Evolutionary conservation across 2,797 vertebrate species (phyloP).

Genomic region (Moxostoma hubbsi): DNA sequence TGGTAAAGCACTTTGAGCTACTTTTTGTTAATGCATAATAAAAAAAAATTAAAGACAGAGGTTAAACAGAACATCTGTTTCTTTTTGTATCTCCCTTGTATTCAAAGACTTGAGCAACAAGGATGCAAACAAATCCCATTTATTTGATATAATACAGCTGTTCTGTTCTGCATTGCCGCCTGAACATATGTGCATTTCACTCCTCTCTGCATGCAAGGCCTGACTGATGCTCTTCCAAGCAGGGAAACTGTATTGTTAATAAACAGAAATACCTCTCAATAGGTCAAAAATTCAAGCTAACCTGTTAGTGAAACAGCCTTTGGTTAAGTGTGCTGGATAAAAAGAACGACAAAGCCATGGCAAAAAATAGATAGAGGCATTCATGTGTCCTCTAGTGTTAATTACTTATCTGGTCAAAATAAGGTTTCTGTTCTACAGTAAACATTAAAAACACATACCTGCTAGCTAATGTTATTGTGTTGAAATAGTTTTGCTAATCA

Average conservation of each 20-base stretch:
- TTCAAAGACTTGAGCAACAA: background rate
- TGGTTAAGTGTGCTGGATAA: background rate
- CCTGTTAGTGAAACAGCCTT: background rate
- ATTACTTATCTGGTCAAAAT: constrained; percentile 14
- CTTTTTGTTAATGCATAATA: background rate
- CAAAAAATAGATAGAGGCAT: background rate
- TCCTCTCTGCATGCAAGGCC: background rate
- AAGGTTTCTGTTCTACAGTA: background rate
- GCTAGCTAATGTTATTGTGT: no score
- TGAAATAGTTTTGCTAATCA: no score
- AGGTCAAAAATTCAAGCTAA: constrained; percentile 2
- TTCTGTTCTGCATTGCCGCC: background rate
- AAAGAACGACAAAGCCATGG: background rate
- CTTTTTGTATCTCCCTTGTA: background rate
- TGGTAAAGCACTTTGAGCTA: background rate
- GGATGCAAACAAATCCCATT: background rate
- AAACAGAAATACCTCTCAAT: constrained; percentile 10
- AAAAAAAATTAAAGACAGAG: background rate
- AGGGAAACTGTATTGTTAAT: constrained; percentile 9
- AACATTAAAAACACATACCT: background rate
- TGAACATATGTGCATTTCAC: background rate
- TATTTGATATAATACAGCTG: constrained; percentile 6
- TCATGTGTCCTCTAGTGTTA: constrained; percentile 1
- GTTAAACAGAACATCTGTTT: constrained; percentile 9
- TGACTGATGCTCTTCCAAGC: background rate